Evolutionary conservation across 2,888 invertebrate species (phyloP), one percentile per base, ranked within the genome.

Genomic region (Ophion slaviceki): DNA sequence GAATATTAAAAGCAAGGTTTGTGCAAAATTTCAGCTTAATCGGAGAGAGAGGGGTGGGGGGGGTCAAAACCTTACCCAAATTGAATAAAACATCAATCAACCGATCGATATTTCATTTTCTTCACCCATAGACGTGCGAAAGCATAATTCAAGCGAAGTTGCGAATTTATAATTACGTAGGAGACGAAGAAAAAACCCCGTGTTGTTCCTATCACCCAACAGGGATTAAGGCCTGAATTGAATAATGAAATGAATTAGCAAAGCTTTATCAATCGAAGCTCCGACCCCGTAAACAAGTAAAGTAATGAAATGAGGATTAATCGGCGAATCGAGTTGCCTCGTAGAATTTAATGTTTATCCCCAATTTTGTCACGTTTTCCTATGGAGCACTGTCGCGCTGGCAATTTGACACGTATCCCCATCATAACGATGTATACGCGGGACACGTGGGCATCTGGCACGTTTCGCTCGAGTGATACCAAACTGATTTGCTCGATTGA

Each of bases 401-500:
- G 64, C 24, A 28, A 64, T 64, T 64, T 32, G 28, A 20, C 20
- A n/a, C n/a, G n/a, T 71, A 71, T 71, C 28, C 57, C 24, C 57
- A 11, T 8, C 1, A 32, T 6, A 47, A 45, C 57, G 66, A 77
- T 77, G 67, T 77, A 67, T 45, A 68, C 53, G 17, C 67, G 24
- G 70, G n/a, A 74, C 61, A 47, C 68, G 74, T 62, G 68, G 79
- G 68, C 62, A 79, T 47, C 75, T 66, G 71, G 82, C 76, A 80
- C 84, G 84, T 84, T 84, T 85, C 68, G 76, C 84, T 79, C 81
- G 84, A 75, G 84, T 85, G 80, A 82, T 81, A 84, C 75, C 85
- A 68, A 84, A 86, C 82, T 86, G 85, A 86, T 85, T 85, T 81
- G 82, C 88, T 88, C 84, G 86, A 87, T 87, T 83, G 86, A 84